Percentiles rank a stretch among this genome's conserved stretches.
Conservation (phyloP, 2,113 vertebrate species). For the Axis porcinus region DNA sequence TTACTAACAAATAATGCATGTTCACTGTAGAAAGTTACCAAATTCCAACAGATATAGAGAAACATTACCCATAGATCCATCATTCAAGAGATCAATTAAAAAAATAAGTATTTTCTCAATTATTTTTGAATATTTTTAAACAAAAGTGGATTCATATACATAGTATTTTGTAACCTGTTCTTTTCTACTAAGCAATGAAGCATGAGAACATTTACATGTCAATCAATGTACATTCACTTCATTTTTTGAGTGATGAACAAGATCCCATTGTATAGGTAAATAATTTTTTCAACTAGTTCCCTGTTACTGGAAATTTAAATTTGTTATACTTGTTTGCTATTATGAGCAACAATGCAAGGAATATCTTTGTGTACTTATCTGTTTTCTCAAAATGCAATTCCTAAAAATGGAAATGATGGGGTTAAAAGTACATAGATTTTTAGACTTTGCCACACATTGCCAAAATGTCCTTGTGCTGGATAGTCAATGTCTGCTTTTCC, state of each 20-base stretch:
- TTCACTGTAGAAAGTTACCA: background rate
- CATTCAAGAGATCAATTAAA: slow-evolving; percentile 5
- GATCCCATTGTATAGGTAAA: background rate
- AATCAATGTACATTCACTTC: background rate
- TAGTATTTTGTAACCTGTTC: background rate
- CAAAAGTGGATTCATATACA: background rate
- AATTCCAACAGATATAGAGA: slow-evolving; percentile 25
- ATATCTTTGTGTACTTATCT: background rate
- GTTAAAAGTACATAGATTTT: background rate
- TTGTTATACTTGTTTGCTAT: background rate
- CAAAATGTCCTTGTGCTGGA: background rate
- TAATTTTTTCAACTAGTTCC: slow-evolving; percentile 10
- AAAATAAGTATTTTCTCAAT: background rate
- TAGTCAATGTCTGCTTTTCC: background rate
- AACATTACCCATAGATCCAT: background rate
- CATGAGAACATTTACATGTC: background rate
- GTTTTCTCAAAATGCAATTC: slow-evolving; percentile 1
- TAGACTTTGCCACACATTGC: background rate
- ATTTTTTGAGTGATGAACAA: background rate
- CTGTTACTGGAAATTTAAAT: background rate
- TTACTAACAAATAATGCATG: slow-evolving; percentile 4
- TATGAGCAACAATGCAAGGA: background rate
- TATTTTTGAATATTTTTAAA: slow-evolving; percentile 2
- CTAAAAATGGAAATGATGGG: background rate
- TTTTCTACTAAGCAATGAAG: background rate